Conservation (phyloP, 2,797 vertebrate genomes). For the Tokudaia muenninki region DNA sequence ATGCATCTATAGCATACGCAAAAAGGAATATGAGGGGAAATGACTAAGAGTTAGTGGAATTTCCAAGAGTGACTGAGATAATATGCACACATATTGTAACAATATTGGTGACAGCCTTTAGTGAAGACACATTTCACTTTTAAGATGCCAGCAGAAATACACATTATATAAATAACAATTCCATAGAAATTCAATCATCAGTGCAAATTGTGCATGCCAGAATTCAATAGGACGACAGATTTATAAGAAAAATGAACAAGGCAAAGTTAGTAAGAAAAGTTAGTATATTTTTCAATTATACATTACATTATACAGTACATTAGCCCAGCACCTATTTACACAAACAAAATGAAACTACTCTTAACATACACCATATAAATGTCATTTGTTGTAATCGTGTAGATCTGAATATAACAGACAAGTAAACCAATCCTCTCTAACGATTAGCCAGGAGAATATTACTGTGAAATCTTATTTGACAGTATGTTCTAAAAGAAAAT, state of each 20-base stretch:
- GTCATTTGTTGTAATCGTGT: neutral
- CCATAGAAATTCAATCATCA: neutral
- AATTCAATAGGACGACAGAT: neutral
- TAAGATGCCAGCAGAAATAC: neutral
- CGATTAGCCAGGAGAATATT: neutral
- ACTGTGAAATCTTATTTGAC: neutral
- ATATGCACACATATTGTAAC: neutral
- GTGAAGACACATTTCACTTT: neutral
- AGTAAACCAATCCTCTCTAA: neutral
- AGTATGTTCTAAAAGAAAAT: neutral
- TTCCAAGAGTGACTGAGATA: neutral
- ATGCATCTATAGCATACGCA: neutral
- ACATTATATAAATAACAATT: neutral
- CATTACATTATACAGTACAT: too few relatives aligned
- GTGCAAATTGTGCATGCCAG: neutral
- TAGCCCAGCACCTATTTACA: neutral
- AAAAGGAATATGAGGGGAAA: neutral
- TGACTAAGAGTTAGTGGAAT: neutral
- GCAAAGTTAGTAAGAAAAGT: neutral
- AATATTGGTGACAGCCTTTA: neutral
- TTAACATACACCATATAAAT: neutral
- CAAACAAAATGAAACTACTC: neutral
- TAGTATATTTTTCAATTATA: neutral
- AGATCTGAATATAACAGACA: neutral
- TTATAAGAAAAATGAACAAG: neutral